Percentiles rank a stretch among this genome's conserved stretches.
These are phyloP conservation scores for Amphilophus citrinellus DNA, from an alignment of 2,113 vertebrate species.

Conservation along the genomic window DNA sequence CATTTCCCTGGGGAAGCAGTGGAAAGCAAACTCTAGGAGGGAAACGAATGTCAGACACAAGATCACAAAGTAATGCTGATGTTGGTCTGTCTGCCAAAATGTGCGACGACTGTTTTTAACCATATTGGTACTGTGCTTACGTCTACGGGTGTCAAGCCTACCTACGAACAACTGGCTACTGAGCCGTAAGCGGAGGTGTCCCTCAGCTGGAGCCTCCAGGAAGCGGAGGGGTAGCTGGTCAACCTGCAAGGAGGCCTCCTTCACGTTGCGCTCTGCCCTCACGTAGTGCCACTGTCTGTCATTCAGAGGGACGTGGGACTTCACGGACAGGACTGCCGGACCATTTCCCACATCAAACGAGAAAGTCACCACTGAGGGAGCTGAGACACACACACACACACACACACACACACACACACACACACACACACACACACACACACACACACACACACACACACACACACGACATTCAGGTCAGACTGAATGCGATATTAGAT, in stretches of 20 bases:
- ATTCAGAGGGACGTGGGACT: constrained; percentile 88
- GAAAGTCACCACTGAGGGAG: constrained; percentile 90
- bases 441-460: not conserved
- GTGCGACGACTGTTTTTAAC: not conserved
- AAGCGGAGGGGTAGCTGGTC: constrained; percentile 89
- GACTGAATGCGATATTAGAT: constrained; percentile 51
- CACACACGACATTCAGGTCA: constrained; percentile 32
- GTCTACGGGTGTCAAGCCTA: constrained; percentile 69
- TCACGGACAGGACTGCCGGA: constrained; percentile 84
- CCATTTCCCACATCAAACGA: constrained; percentile 93
- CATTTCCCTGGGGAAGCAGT: not conserved
- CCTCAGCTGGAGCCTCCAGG: constrained; percentile 85
- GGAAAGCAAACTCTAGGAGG: not conserved
- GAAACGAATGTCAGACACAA: not conserved
- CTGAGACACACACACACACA: constrained; percentile 67
- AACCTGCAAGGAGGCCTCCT: constrained; percentile 91
- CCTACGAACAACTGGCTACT: constrained; percentile 95
- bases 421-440: constrained; percentile 9
- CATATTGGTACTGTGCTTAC: not conserved
- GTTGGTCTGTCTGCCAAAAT: not conserved
- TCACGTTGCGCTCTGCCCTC: constrained; percentile 90
- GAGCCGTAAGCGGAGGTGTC: constrained; percentile 89
- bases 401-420: not conserved
- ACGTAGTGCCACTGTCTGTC: constrained; percentile 97
- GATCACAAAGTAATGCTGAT: too few species aligned